phyloP scores from a whole-genome alignment of 2,797 vertebrate genomes.

The Enteromius argenteus region DNA sequence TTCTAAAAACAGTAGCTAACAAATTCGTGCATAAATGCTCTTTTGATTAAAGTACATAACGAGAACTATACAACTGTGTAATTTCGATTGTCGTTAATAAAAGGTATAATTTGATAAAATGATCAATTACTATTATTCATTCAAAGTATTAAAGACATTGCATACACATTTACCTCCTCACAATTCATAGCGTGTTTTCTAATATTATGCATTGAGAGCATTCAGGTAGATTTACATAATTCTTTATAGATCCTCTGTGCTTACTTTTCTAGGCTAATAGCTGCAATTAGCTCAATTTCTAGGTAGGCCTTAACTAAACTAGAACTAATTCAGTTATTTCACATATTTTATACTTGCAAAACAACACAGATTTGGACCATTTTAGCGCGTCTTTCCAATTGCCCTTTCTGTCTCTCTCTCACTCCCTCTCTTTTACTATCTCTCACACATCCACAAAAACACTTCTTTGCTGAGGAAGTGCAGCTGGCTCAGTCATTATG shows the following conservation, averaged over 20 bases:
- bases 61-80: background rate
- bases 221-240: background rate
- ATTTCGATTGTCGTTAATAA: background rate
- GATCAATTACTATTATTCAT: background rate
- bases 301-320: background rate
- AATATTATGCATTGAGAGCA: background rate
- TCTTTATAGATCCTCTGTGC: background rate
- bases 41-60: background rate
- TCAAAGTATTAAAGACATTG: background rate
- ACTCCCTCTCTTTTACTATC: background rate
- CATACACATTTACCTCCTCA: background rate
- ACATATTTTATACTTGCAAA: background rate
- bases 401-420: conserved; percentile 7
- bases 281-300: background rate
- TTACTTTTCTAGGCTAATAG: background rate
- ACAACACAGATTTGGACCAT: background rate
- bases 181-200: background rate
- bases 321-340: background rate
- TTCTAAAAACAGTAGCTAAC: background rate
- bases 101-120: background rate
- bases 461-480: conserved; percentile 58
- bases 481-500: conserved; percentile 85
- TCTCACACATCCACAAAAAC: background rate
- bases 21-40: background rate
- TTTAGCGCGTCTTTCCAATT: background rate